Percentiles rank a stretch among this genome's conserved stretches.
Evolutionary conservation across 2,888 invertebrate genomes (phyloP).

Genomic region (Altica lythri): DNA sequence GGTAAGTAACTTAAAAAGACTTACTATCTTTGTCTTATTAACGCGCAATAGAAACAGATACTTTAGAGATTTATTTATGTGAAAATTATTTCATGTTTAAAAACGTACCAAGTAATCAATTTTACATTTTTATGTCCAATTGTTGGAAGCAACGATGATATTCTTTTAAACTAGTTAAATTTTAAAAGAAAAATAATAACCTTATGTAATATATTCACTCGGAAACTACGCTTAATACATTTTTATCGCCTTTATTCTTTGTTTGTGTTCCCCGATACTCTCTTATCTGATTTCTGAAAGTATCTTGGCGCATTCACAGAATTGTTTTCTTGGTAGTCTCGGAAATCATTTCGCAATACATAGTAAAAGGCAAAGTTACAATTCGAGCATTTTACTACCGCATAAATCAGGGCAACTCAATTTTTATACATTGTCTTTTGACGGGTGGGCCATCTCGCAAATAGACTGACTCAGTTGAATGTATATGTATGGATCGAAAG

Average conservation of each 20-base stretch:
- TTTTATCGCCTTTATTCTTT: constrained; percentile 6
- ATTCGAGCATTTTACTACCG: constrained; percentile 39
- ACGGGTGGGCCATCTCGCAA: constrained; percentile 19
- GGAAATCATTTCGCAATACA: constrained; percentile 26
- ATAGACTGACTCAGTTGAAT: constrained; percentile 5
- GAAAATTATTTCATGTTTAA: too few relatives aligned
- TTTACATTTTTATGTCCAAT: too few relatives aligned
- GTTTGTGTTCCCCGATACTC: background rate
- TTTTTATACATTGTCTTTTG: constrained; percentile 44
- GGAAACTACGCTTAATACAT: too few relatives aligned
- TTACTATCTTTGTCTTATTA: too few relatives aligned
- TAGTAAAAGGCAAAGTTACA: constrained; percentile 28
- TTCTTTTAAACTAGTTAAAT: too few relatives aligned
- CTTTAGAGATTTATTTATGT: too few relatives aligned
- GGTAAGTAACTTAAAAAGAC: too few relatives aligned
- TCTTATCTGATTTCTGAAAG: constrained; percentile 13
- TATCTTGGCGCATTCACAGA: constrained; percentile 9
- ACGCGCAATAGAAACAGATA: too few relatives aligned
- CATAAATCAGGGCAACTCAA: constrained; percentile 45
- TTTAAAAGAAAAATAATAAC: too few relatives aligned
- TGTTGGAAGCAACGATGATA: too few relatives aligned
- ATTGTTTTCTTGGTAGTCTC: constrained; percentile 17
- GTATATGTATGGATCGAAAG: background rate
- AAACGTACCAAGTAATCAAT: too few relatives aligned
- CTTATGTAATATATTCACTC: too few relatives aligned